A percentile compares a stretch with the other conserved stretches of the same genome.
These are phyloP conservation scores for Eremophila alpestris DNA, from an alignment of 2,797 vertebrate genomes.

Conservation along the genomic window DNA sequence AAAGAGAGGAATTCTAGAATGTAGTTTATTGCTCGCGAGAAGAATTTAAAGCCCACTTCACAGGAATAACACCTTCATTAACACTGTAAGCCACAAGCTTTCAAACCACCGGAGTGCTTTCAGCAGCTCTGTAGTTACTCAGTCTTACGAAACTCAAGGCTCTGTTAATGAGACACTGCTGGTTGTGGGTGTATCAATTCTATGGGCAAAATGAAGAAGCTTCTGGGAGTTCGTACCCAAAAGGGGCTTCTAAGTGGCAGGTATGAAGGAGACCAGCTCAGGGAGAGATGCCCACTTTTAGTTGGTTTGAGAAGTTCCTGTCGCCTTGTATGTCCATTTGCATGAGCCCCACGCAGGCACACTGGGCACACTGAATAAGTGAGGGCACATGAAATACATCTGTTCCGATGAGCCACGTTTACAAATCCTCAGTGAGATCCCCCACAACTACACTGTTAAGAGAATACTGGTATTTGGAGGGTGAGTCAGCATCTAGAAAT, in stretches of 20 bases:
- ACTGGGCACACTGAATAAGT: neutral
- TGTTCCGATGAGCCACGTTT: fast-evolving
- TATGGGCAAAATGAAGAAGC: neutral
- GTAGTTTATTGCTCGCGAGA: neutral
- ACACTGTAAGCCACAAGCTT: neutral
- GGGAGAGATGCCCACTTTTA: neutral
- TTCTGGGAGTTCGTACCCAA: neutral
- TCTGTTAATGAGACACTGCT: fast-evolving
- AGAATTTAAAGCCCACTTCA: neutral
- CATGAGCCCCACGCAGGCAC: fast-evolving
- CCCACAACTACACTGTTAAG: fast-evolving
- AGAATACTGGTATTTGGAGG: neutral
- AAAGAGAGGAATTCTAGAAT: neutral
- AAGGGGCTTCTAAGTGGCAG: neutral
- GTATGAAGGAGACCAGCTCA: fast-evolving
- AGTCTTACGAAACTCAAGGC: fast-evolving
- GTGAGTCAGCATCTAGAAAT: neutral
- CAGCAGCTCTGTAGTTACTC: neutral
- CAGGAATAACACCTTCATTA: neutral
- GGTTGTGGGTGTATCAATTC: neutral
- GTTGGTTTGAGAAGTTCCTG: neutral
- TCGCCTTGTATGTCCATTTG: neutral
- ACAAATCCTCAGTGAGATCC: neutral
- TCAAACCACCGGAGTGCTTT: neutral
- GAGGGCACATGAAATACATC: neutral